Conservation (phyloP, 2,113 vertebrate species). For the Chauna torquata region DNA sequence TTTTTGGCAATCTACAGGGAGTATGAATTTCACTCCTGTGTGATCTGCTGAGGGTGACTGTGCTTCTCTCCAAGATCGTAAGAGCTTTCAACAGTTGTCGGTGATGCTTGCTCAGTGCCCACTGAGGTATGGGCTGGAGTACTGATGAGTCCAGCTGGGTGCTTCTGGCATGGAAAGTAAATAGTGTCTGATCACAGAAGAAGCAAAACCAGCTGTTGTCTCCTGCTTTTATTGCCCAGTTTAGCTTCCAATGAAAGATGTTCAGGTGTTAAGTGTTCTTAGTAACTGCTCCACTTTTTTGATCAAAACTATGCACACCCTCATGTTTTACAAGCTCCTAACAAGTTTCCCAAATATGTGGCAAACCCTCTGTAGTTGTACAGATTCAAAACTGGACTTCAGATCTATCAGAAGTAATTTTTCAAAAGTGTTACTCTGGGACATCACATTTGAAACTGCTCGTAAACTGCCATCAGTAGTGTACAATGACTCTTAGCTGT, state of each 20-base stretch:
- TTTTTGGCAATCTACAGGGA: not conserved
- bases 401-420: not conserved
- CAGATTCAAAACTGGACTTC: not conserved
- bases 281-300: not conserved
- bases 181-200: not conserved
- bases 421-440: not conserved
- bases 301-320: not conserved
- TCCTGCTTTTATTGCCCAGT: not conserved
- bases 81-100: not conserved
- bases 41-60: not conserved
- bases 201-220: not conserved
- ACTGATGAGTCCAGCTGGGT: accelerated
- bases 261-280: not conserved
- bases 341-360: not conserved
- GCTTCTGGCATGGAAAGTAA: not conserved
- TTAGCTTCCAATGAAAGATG: not conserved
- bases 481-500: not conserved
- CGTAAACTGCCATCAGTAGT: not conserved
- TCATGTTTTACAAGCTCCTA: not conserved
- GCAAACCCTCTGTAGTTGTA: not conserved
- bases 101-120: not conserved
- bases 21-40: not conserved
- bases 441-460: not conserved
- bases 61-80: not conserved
- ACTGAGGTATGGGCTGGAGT: not conserved